Conservation (phyloP, 2,888 invertebrate species). For the Aphidius colemani region DNA sequence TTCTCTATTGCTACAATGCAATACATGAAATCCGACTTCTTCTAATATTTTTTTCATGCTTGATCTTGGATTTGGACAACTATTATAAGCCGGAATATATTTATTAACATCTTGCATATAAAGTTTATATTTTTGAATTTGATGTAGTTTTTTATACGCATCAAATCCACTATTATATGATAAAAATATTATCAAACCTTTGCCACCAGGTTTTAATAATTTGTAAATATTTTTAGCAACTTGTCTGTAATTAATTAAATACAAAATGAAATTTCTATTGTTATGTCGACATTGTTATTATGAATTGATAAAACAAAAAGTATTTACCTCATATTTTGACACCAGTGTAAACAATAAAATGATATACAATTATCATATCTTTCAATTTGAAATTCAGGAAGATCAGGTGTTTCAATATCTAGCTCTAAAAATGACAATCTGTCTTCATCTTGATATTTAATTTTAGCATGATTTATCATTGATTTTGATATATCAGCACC, state of each 20-base stretch:
- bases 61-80: slow-evolving; percentile 65
- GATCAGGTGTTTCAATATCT: slow-evolving; percentile 65
- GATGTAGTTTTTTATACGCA: slow-evolving; percentile 69
- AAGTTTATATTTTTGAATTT: slow-evolving; percentile 65
- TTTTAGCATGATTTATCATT: slow-evolving; percentile 72
- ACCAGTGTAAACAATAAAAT: slow-evolving; percentile 82
- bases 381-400: slow-evolving; percentile 62
- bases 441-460: slow-evolving; percentile 64
- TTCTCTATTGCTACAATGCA: slow-evolving; percentile 66
- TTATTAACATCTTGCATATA: slow-evolving; percentile 72
- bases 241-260: slow-evolving; percentile 59
- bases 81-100: slow-evolving; percentile 73
- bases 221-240: slow-evolving; percentile 71
- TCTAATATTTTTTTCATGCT: slow-evolving; percentile 64
- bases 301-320: slow-evolving; percentile 3
- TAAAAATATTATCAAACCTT: slow-evolving; percentile 71
- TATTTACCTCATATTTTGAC: slow-evolving; percentile 71
- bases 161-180: slow-evolving; percentile 73
- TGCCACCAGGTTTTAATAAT: slow-evolving; percentile 71
- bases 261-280: too few species aligned
- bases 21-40: slow-evolving; percentile 67
- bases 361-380: slow-evolving; percentile 74
- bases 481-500: slow-evolving; percentile 74
- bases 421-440: slow-evolving; percentile 59
- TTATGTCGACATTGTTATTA: background rate